phyloP scores from a whole-genome alignment of 2,797 vertebrate species.

The Centropyge bicolor region DNA sequence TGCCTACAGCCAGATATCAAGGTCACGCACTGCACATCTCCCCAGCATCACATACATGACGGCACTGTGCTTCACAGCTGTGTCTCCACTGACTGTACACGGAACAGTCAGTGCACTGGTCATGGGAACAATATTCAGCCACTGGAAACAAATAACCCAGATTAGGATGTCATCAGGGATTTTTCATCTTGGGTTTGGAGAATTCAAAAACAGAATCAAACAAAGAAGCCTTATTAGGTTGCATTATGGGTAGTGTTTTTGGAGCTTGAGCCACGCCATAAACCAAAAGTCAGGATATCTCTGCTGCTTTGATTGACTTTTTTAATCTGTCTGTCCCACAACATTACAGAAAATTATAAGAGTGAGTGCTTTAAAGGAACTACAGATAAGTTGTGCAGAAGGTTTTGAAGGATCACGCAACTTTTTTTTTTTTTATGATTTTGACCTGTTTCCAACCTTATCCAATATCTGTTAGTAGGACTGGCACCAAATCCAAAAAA shows the following conservation, averaged over 20 bases:
- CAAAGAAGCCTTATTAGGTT: not conserved
- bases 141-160: not conserved
- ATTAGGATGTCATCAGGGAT: conserved; percentile 5
- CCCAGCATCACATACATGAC: conserved; percentile 10
- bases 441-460: not conserved
- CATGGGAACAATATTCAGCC: not conserved
- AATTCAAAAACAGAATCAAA: not conserved
- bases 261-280: not conserved
- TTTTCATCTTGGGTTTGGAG: not conserved
- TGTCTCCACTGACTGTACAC: not conserved
- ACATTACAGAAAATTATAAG: not conserved
- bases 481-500: not conserved
- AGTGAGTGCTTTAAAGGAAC: not conserved
- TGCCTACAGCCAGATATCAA: conserved; percentile 20
- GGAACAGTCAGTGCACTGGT: not conserved
- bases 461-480: not conserved
- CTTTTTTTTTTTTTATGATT: conserved; percentile 8
- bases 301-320: not conserved
- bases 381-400: not conserved
- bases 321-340: not conserved
- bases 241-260: not conserved
- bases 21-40: conserved; percentile 21
- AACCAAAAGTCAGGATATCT: not conserved
- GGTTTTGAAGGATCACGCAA: not conserved
- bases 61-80: not conserved